Percentiles rank a stretch among this genome's conserved stretches.
These are phyloP conservation scores for Diarsia dahlii DNA, from an alignment of 2,888 invertebrate genomes.

Conservation along the genomic window DNA sequence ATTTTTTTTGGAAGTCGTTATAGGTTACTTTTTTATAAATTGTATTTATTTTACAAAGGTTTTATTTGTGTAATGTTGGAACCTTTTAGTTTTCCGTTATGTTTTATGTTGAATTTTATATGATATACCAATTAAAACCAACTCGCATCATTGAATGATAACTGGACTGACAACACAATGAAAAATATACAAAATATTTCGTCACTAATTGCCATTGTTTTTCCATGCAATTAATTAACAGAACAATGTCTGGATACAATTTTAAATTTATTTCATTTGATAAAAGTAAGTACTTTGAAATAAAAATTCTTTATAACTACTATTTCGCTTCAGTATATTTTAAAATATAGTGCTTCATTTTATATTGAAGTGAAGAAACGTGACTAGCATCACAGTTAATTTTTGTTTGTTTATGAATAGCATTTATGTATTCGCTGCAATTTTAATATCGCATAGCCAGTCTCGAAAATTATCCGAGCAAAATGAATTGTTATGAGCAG, in stretches of 20 bases:
- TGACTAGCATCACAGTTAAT: constrained; percentile 14
- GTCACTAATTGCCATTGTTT: constrained; percentile 7
- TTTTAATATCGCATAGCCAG: constrained; percentile 33
- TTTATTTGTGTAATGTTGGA: background rate
- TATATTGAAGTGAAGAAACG: constrained; percentile 24
- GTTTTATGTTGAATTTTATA: background rate
- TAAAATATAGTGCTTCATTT: constrained; percentile 12
- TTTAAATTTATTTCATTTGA: constrained; percentile 4
- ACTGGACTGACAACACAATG: background rate
- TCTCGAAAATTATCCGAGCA: constrained; percentile 30
- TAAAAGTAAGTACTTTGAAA: background rate
- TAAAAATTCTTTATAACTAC: constrained; percentile 14
- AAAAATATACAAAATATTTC: background rate
- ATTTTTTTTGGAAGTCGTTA: background rate
- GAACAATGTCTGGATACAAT: background rate
- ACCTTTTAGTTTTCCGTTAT: background rate
- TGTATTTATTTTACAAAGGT: no score
- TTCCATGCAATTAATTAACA: constrained; percentile 8
- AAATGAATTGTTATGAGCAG: constrained; percentile 20
- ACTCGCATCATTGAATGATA: constrained; percentile 22
- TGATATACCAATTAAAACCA: constrained; percentile 13
- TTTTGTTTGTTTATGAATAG: constrained; percentile 24
- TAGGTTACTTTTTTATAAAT: background rate
- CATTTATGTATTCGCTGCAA: constrained; percentile 28
- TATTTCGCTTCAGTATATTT: constrained; percentile 4